Conservation (phyloP, 2,797 vertebrate genomes). For the Manis crassicaudata region DNA sequence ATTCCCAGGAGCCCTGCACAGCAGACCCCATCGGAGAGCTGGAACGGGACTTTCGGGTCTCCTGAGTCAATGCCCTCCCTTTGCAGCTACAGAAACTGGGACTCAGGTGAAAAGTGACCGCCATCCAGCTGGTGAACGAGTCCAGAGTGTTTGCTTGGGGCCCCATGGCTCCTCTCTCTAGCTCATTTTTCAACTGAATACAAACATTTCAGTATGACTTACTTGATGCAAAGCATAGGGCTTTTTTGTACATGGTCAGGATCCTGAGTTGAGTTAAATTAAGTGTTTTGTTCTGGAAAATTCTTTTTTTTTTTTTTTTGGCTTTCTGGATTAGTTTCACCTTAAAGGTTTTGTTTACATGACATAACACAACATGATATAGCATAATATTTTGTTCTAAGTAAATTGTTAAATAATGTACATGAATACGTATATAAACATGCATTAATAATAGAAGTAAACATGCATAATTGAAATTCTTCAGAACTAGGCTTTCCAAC, state of each 20-base stretch:
- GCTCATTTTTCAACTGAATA: neutral
- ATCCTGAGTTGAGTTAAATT: neutral
- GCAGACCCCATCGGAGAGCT: neutral
- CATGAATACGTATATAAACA: neutral
- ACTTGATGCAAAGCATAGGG: neutral
- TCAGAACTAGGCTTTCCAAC: neutral
- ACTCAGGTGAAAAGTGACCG: neutral
- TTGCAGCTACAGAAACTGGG: neutral
- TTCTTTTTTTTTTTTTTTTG: neutral
- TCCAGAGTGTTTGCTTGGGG: neutral
- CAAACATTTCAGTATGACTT: neutral
- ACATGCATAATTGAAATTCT: neutral
- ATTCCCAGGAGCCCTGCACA: neutral
- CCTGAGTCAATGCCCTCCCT: neutral
- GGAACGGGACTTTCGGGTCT: neutral
- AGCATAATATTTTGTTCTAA: conserved; percentile 14
- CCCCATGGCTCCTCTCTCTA: neutral
- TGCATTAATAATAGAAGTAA: neutral
- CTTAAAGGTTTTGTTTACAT: conserved; percentile 35
- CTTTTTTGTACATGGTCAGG: neutral
- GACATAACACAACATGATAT: neutral
- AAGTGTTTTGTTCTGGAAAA: conserved; percentile 30
- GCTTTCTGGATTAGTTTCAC: conserved; percentile 13
- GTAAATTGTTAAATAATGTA: neutral
- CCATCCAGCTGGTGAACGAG: neutral